phyloP scores from a whole-genome alignment of 2,113 vertebrate species.

The Rhodinocichla rosea region DNA sequence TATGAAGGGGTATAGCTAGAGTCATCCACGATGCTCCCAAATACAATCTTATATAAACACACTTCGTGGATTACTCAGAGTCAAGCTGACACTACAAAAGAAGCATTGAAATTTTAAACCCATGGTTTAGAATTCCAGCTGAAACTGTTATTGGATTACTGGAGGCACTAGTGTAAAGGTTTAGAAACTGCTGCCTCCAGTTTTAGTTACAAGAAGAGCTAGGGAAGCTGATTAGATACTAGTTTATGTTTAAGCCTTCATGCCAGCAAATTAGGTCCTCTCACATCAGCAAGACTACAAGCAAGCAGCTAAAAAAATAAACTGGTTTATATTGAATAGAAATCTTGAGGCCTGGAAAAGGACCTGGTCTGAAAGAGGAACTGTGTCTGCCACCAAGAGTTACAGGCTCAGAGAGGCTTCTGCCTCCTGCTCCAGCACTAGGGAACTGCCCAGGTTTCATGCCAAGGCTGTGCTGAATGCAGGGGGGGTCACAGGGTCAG shows the following conservation, averaged over 20 bases:
- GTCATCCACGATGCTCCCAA: neutral
- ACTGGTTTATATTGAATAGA: neutral
- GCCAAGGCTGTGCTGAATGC: neutral
- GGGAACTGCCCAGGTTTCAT: neutral
- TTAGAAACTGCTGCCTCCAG: neutral
- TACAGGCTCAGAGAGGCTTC: neutral
- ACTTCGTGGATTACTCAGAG: neutral
- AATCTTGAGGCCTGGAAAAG: neutral
- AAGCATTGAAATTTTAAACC: neutral
- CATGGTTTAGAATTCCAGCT: neutral
- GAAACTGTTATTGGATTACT: neutral
- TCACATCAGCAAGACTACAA: neutral
- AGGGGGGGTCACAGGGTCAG: neutral
- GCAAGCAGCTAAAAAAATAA: neutral
- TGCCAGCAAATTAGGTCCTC: neutral
- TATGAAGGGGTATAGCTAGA: neutral
- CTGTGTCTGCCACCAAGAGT: neutral
- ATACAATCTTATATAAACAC: neutral
- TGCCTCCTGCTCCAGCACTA: neutral
- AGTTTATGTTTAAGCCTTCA: neutral
- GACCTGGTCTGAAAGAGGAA: neutral
- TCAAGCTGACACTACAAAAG: neutral
- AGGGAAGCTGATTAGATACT: neutral
- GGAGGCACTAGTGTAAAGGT: neutral
- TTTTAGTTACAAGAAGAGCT: neutral